Base-by-base conservation (phyloP, 1,140 invertebrate species). In the Drosophila pseudoobscura region DNA sequence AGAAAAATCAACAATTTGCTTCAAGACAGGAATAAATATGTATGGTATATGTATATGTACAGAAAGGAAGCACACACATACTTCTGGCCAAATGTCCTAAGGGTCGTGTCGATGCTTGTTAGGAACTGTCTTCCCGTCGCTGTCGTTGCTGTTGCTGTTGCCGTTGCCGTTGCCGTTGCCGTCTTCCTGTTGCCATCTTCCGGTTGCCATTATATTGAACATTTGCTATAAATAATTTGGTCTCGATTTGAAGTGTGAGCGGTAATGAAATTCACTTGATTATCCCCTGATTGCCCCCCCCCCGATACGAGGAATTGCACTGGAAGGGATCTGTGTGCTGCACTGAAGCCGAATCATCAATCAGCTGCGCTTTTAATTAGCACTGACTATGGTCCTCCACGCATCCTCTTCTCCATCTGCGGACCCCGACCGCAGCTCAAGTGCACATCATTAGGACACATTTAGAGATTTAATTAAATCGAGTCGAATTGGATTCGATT, bases 241-340 rank as follows among this genome's bases (percentile, higher is more conserved):
- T 52, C 66, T 58, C 60, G 80, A 80, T 80, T 74, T 80, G 61
- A 78, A 72, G 69, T 78, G 75, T 62, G 61, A 55, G 71, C 62
- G 78, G 60, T 71, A 69, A 77, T 74, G 65, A 72, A 78, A 87
- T 87, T 75, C 69, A 70, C 85, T 87, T 88, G 83, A 87, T 87
- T 87, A 75, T 69, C 60, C 69, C 43, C 54, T 52, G 22, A 69
- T 56, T 49, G 26, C 35, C 56, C 11, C 11, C 35, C 35, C 35
- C 17, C 17, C 17, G 43, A 29, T 52, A 47, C 49, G 53, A 20
- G 51, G 24, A 59, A 53, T 50, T 76, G 73, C 74, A 70, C 56
- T 64, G 22, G 13, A n/a, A 45, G 51, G 0, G 31, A 3, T 3
- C 35, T 39, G 35, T 4, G 11, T 39, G 35, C 35, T 39, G 35